Conservation (phyloP, 2,113 vertebrate species). For the Onychostruthus taczanowskii region DNA sequence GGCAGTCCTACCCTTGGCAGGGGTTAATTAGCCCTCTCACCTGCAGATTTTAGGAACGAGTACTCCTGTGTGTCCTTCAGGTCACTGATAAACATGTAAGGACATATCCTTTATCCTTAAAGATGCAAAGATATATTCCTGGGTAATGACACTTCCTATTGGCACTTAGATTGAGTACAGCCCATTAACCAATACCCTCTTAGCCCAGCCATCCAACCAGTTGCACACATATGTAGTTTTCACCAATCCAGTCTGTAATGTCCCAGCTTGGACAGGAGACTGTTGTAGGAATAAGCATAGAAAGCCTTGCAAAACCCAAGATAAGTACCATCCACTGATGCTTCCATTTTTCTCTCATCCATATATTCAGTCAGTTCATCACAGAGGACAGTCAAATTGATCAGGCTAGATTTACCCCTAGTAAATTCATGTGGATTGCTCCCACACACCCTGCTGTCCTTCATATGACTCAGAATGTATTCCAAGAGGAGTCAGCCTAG, state of each 20-base stretch:
- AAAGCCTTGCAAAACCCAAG: neutral
- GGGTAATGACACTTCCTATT: neutral
- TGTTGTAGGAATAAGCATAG: neutral
- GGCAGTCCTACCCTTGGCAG: neutral
- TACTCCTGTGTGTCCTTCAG: neutral
- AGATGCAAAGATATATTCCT: neutral
- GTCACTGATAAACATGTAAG: neutral
- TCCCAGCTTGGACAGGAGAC: neutral
- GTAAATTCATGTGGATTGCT: neutral
- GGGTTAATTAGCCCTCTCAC: neutral
- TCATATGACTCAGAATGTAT: neutral
- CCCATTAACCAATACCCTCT: neutral
- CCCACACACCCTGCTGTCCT: neutral
- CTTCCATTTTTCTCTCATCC: neutral
- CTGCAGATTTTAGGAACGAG: rapidly evolving
- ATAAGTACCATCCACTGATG: neutral
- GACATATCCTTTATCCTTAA: neutral
- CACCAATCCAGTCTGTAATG: neutral
- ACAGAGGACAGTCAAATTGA: neutral
- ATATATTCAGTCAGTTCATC: neutral
- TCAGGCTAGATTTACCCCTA: neutral
- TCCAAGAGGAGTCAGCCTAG: neutral
- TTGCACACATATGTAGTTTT: neutral
- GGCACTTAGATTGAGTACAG: neutral
- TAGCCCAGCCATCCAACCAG: neutral